Conservation (phyloP, 30 jellyfish, hydroid and myxozoan species). For the Aurelia sp. region DNA sequence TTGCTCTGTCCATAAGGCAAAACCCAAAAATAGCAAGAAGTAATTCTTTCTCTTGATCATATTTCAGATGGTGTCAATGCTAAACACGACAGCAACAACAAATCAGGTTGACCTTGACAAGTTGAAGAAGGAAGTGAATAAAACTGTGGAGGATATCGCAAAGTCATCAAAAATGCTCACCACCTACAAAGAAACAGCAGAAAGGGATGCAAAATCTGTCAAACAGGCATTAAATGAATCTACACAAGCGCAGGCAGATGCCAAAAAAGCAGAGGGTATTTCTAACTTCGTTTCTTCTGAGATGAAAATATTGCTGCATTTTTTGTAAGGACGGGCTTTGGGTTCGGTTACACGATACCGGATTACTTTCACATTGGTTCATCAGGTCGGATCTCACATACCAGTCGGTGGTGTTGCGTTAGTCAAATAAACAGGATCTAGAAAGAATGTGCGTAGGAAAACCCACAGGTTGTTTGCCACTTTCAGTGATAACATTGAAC, state of each 20-base stretch:
- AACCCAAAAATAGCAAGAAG: too few species aligned
- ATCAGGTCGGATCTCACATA: too few species aligned
- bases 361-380: too few species aligned
- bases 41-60: not conserved
- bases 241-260: slow-evolving; percentile 59
- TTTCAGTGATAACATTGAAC: too few species aligned
- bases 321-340: too few species aligned
- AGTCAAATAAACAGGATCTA: too few species aligned
- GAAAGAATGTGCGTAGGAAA: too few species aligned
- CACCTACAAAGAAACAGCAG: slow-evolving; percentile 65
- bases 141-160: slow-evolving; percentile 48
- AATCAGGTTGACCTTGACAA: slow-evolving; percentile 25
- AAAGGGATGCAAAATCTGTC: slow-evolving; percentile 68
- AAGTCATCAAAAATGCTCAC: slow-evolving; percentile 39
- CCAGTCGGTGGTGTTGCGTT: too few species aligned
- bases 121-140: slow-evolving; percentile 32
- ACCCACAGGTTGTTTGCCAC: too few species aligned
- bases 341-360: too few species aligned
- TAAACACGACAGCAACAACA: slow-evolving; percentile 8
- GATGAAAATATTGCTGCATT: too few species aligned
- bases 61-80: slow-evolving; percentile 41
- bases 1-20: too few species aligned
- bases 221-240: slow-evolving; percentile 48
- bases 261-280: slow-evolving; percentile 57
- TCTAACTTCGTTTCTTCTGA: not conserved